Conservation (phyloP, 2,113 vertebrate genomes). For the Osmerus mordax region DNA sequence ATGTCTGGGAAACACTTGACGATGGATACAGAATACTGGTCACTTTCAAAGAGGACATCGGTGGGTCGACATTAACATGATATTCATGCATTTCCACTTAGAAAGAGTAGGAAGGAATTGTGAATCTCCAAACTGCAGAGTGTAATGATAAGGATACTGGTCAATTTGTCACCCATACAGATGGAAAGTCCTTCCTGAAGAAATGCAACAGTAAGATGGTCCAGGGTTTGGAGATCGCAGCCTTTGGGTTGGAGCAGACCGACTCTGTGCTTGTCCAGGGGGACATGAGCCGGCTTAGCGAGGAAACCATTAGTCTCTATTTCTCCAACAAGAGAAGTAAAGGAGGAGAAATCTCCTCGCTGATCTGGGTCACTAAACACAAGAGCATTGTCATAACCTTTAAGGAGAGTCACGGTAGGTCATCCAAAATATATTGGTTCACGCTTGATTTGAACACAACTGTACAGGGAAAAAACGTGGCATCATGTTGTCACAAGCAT, state of each 20-base stretch:
- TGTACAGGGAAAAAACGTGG: too few relatives aligned
- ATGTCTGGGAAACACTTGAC: conserved; percentile 51
- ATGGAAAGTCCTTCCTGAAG: conserved; percentile 38
- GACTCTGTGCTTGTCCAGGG: conserved; percentile 50
- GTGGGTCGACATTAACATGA: conserved; percentile 30
- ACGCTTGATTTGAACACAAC: too few relatives aligned
- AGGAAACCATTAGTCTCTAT: conserved; percentile 43
- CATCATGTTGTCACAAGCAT: too few relatives aligned
- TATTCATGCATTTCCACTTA: too few relatives aligned
- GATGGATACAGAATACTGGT: conserved; percentile 45
- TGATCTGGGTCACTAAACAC: conserved; percentile 23
- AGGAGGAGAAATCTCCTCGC: conserved; percentile 42
- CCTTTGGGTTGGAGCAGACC: conserved; percentile 30
- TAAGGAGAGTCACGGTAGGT: conserved; percentile 42
- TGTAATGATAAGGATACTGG: not conserved
- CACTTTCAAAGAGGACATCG: conserved; percentile 51
- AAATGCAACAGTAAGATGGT: conserved; percentile 44
- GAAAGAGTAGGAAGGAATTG: too few relatives aligned
- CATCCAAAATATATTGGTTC: not conserved
- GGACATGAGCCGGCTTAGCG: conserved; percentile 32
- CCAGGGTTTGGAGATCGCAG: conserved; percentile 42
- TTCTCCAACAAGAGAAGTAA: conserved; percentile 47
- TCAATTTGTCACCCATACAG: conserved; percentile 26
- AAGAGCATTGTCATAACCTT: conserved; percentile 42
- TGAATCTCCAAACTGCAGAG: not conserved